Conservation (phyloP, 2,888 invertebrate species). For the Vesta saturnalis region DNA sequence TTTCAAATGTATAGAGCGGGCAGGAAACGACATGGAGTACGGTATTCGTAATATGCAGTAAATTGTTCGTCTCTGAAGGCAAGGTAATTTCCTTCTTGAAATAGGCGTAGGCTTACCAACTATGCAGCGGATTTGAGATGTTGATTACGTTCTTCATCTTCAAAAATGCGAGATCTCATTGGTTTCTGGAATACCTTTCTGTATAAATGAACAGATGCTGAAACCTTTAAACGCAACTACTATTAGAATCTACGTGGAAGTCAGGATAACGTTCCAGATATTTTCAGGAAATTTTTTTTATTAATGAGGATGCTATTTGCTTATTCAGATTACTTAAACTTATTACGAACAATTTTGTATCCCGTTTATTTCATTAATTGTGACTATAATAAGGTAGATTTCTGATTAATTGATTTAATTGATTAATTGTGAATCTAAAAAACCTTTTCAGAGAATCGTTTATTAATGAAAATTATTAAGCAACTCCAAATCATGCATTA, state of each 20-base stretch:
- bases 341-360: no score
- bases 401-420: no score
- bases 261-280: neutral
- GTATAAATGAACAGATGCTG: conserved; percentile 6
- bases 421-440: no score
- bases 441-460: no score
- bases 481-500: no score
- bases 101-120: conserved; percentile 57
- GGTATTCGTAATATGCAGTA: conserved; percentile 60
- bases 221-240: conserved; percentile 6
- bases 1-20: conserved; percentile 46
- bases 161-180: conserved; percentile 43
- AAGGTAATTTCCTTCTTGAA: conserved; percentile 60
- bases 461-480: no score
- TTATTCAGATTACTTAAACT: no score
- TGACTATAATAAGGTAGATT: no score
- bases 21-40: conserved; percentile 52
- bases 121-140: conserved; percentile 51
- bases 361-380: no score
- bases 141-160: conserved; percentile 56
- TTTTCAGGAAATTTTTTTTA: no score
- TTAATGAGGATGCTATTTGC: no score
- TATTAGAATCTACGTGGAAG: neutral
- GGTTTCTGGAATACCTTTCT: conserved; percentile 3
- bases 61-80: conserved; percentile 58